Base-by-base conservation (phyloP, 1,140 invertebrate genomes). In the Physella acuta region DNA sequence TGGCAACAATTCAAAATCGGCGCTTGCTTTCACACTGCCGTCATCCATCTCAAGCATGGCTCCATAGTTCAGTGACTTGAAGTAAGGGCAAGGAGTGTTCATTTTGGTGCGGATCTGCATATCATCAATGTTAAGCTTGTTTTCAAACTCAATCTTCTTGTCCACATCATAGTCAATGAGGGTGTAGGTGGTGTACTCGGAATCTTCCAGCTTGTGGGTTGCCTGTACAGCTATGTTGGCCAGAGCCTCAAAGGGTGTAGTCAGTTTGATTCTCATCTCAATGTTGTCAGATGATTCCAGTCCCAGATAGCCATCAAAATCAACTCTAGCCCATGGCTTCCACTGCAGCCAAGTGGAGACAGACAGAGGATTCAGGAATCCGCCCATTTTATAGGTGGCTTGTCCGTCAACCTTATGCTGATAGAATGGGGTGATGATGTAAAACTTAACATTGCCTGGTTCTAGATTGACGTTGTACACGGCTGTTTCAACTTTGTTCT, bases 1-100 rank as follows among this genome's bases (percentile, higher is more conserved):
- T 36, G 53, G 53, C 30, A 28, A n/a, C 51, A 67, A 16, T 56
- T 67, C 64, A 56, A 67, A 67, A 37, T 67, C 64, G 11, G 64
- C 64, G 30, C 30, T 67, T 55, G 30, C 51, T 37, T 37, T 24
- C 16, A 67, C 34, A 14, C 30, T 39, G 26, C 20, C 16, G 1
- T 24, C 14, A 5, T 3, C 37, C 28, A 31, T 36, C 24, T 56
- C 52, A 1, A 67, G 8, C 31, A 14, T 36, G 24, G 56, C 34
- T 30, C 64, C 64, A 30, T 36, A 49, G 53, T 67, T 49, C 31
- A 67, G 64, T 28, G 14, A 44, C 20, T 39, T 56, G 24, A 67
- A n/a, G 24, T 55, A 36, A 16, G 33, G n/a, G 20, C 51, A 55
- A 8, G 64, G 64, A 1, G 53, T 55, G 0, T 8, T 56, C 1